These are phyloP conservation scores for Hippocampus kuda DNA, from an alignment of 2,797 vertebrate species.

Conservation along the genomic window DNA sequence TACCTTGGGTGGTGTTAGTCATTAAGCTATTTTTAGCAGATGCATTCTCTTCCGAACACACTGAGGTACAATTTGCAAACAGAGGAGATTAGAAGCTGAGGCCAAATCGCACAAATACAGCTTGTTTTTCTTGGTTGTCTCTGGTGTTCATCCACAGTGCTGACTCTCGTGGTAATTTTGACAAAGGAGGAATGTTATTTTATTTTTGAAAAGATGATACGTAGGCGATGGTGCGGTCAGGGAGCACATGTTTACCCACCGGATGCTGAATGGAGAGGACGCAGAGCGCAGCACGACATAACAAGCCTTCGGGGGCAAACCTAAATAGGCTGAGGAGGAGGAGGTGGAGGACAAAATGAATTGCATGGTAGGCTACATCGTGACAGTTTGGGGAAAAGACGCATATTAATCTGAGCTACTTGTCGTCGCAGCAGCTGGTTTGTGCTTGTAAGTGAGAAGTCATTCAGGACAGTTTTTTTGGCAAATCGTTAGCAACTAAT, in stretches of 20 bases:
- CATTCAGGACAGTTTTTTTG: conserved; percentile 50
- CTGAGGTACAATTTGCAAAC: conserved; percentile 4
- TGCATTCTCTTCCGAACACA: conserved; percentile 15
- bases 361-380: conserved; percentile 6
- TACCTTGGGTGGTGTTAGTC: conserved; percentile 41
- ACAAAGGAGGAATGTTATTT: not conserved
- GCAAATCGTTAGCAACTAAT: too few species aligned
- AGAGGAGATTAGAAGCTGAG: not conserved
- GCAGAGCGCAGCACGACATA: conserved; percentile 24
- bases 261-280: conserved; percentile 10
- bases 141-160: not conserved
- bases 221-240: not conserved
- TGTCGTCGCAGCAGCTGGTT: conserved; percentile 66
- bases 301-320: conserved; percentile 40
- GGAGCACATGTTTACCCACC: conserved; percentile 11
- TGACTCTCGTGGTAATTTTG: not conserved
- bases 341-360: conserved; percentile 17
- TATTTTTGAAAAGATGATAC: not conserved
- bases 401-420: conserved; percentile 42
- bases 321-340: conserved; percentile 17
- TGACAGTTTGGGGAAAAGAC: not conserved
- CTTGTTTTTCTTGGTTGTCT: conserved; percentile 7
- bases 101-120: conserved; percentile 1
- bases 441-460: conserved; percentile 69
- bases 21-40: conserved; percentile 51